Base-by-base conservation (phyloP, 2,888 invertebrate genomes). In the Ectropis crepuscularia region DNA sequence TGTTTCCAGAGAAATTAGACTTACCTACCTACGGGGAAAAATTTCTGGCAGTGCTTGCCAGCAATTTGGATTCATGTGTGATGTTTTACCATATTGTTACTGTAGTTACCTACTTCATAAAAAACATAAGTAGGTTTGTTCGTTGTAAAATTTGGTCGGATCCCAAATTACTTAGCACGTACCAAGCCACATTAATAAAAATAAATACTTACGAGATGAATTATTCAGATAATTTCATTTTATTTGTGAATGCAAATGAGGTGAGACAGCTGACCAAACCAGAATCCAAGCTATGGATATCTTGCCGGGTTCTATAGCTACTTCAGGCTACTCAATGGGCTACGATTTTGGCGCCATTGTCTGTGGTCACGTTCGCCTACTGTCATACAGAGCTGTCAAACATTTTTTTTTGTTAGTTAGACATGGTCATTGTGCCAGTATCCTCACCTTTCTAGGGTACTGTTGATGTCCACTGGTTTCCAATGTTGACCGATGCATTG, bases 351-450 rank as follows among this genome's bases (percentile, higher is more conserved):
- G 71, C 68, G 67, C 62, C 73, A 86, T 91, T 91, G 89, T 91
- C 84, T 83, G 69, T 83, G 87, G 90, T 92, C 92, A 92, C 92
- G 92, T 90, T 74, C 81, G 72, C 70, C 71, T 73, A 81, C 85
- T 86, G 83, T 83, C 57, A 61, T 64, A 55, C 46, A 36, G 55
- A 41, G 28, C 41, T 47, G 41, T 61, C 39, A 57, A 51, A 39
- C 9, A 45, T 45, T 55, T 55, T 55, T 55, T 55, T 55, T 47
- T n/a, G 12, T 39, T 39, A 47, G 12, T 47, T 39, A 39, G 39
- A 47, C 55, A 55, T 39, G 39, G 38, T 16, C 51, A 39, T 55
- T 55, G 46, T 46, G 47, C 55, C 55, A 55, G 47, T 48, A 46
- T 55, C 55, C 51, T 51, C 16, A 16, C 6, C 41, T 45, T 53